Base-by-base conservation (phyloP, 1,140 invertebrate species). In the Teleopsis dalmanni region DNA sequence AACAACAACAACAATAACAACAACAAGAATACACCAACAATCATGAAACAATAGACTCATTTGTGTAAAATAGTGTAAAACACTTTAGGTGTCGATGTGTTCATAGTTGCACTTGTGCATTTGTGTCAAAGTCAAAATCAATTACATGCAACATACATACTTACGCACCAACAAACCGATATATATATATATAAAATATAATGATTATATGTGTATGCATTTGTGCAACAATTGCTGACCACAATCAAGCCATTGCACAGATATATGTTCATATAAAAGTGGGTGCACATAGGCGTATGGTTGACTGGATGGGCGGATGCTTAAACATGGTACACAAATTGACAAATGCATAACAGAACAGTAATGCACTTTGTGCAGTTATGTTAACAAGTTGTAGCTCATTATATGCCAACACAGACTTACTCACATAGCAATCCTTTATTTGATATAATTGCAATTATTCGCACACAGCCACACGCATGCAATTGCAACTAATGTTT, bases 311-410 rank as follows among this genome's bases (percentile, higher is more conserved):
- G 27, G 41, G 31, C 41, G 31, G 9, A 21, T 27, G 33, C 38
- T 35, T 26, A 44, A 35, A 50, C 48, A 50, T 50, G 41, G 25
- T 34, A 27, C 34, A 44, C 31, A n/a, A n/a, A n/a, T n/a, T n/a
- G 8, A 45, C 48, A 50, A 50, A 44, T 50, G 34, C 48, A 44
- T 21, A 50, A 37, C 48, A 50, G 37, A 50, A 44, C 48, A 34
- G 48, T 50, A 50, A 50, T 50, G 42, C 48, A 50, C 42, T 50
- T 50, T 42, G 35, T 50, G 48, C 48, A 45, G 44, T 50, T 50
- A 35, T 50, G 48, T 50, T 44, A 50, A 50, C 48, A 50, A 44
- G 34, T 50, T 50, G 48, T 50, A 44, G 48, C 48, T 50, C 48
- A 50, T 50, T 50, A 50, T 45, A 41, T 50, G 34, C 36, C 25